Evolutionary conservation across 2,888 invertebrate species (phyloP).

Genomic region (Ariolimax columbianus): DNA sequence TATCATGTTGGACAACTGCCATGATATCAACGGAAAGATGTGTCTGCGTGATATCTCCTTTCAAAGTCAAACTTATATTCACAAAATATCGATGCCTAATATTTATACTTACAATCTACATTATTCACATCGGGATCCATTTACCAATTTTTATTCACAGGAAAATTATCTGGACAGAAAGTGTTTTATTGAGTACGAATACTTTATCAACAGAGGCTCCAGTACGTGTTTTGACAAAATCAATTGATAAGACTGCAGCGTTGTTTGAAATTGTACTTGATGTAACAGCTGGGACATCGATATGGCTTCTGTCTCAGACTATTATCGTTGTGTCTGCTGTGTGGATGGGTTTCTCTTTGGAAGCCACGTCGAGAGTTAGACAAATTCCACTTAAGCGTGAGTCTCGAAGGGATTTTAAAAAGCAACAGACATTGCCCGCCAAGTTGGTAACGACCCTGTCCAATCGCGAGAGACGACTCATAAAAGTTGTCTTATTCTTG

Average conservation of each 20-base stretch:
- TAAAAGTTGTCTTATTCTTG: not conserved
- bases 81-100: conserved; percentile 15
- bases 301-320: not conserved
- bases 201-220: not conserved
- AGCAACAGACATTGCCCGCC: too few relatives aligned
- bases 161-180: not conserved
- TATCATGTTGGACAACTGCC: conserved; percentile 4
- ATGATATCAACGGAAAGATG: conserved; percentile 26
- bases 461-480: not conserved
- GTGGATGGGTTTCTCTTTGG: conserved; percentile 3
- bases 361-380: not conserved
- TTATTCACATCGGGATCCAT: not conserved
- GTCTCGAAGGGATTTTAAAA: too few relatives aligned
- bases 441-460: not conserved
- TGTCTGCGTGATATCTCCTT: conserved; percentile 26
- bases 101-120: not conserved
- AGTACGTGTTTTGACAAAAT: not conserved
- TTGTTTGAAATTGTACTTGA: too few relatives aligned
- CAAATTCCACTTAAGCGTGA: too few relatives aligned
- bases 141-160: not conserved
- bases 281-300: too few relatives aligned
- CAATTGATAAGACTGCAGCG: too few relatives aligned
- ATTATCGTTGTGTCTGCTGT: not conserved
- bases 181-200: too few relatives aligned
- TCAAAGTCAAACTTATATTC: conserved; percentile 34